Evolutionary conservation across 2,888 invertebrate species (phyloP).

Genomic region (Ennomos fuscantarius): DNA sequence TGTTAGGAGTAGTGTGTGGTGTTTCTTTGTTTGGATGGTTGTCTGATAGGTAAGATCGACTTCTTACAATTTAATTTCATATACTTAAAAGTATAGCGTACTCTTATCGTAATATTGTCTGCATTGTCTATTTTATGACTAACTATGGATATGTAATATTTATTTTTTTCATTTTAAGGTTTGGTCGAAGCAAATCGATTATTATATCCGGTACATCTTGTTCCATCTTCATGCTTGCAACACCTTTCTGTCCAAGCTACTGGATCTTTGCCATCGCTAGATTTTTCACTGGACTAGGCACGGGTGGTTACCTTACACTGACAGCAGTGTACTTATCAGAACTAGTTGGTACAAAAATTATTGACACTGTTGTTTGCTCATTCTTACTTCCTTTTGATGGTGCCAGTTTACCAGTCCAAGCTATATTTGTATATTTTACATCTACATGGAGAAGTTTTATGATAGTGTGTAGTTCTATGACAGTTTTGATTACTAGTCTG

Average conservation of each 20-base stretch:
- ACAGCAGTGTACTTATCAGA: conserved; percentile 82
- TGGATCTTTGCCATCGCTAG: conserved; percentile 84
- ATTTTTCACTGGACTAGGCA: conserved; percentile 88
- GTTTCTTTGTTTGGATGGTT: conserved; percentile 60
- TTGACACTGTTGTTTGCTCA: conserved; percentile 60
- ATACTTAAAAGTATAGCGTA: no score
- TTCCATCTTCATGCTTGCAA: conserved; percentile 86
- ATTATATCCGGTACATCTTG: conserved; percentile 87
- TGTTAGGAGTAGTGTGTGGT: conserved; percentile 61
- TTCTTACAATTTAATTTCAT: no score
- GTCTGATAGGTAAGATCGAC: conserved; percentile 58
- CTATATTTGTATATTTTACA: conserved; percentile 55
- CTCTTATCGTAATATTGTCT: no score
- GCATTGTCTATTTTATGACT: no score
- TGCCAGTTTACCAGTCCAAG: conserved; percentile 46
- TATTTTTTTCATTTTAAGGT: conserved; percentile 47
- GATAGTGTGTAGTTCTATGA: conserved; percentile 45
- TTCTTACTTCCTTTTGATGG: conserved; percentile 51
- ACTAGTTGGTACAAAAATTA: conserved; percentile 78
- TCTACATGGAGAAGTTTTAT: conserved; percentile 55
- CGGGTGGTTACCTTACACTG: conserved; percentile 89
- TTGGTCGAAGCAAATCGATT: conserved; percentile 83
- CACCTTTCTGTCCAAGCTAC: conserved; percentile 86
- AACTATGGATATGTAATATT: neutral
- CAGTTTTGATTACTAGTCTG: conserved; percentile 46